Conservation (phyloP, 2,113 vertebrate species). For the Lepisosteus oculatus region DNA sequence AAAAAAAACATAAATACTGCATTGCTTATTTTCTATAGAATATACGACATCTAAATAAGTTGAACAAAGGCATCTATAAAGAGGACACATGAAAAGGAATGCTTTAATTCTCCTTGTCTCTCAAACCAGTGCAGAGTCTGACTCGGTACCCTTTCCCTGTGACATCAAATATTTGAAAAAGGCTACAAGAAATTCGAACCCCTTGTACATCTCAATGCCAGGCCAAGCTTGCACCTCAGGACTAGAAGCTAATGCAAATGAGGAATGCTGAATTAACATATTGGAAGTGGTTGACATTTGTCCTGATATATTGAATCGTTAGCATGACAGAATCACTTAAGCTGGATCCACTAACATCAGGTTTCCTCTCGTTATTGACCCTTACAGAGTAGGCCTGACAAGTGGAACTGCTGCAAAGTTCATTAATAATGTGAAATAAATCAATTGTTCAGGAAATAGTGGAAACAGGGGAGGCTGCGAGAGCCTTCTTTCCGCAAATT, state of each 20-base stretch:
- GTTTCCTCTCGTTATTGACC: conserved; percentile 96
- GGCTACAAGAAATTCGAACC: conserved; percentile 24
- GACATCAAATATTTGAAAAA: conserved; percentile 55
- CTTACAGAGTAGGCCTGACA: conserved; percentile 83
- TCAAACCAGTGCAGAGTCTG: neutral
- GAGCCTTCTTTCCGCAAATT: conserved; percentile 63
- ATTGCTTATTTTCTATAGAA: no score
- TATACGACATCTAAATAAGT: no score
- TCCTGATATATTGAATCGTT: conserved; percentile 93
- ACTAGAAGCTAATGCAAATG: conserved; percentile 85
- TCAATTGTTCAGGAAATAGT: conserved; percentile 85
- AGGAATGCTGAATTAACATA: conserved; percentile 84
- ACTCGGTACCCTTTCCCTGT: conserved; percentile 22
- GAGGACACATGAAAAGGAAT: conserved; percentile 6
- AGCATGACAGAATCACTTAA: conserved; percentile 94
- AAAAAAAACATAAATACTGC: no score
- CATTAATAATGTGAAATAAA: conserved; percentile 99
- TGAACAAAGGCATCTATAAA: no score
- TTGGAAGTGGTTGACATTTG: conserved; percentile 87
- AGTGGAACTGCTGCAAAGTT: conserved; percentile 91
- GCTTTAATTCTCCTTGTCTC: conserved; percentile 18
- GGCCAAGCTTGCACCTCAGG: conserved; percentile 12
- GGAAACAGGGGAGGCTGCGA: conserved; percentile 67
- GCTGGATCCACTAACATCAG: conserved; percentile 89
- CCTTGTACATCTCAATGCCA: conserved; percentile 25